Evolutionary conservation across 2,888 invertebrate genomes (phyloP).

Genomic region (Philereme vetulata): DNA sequence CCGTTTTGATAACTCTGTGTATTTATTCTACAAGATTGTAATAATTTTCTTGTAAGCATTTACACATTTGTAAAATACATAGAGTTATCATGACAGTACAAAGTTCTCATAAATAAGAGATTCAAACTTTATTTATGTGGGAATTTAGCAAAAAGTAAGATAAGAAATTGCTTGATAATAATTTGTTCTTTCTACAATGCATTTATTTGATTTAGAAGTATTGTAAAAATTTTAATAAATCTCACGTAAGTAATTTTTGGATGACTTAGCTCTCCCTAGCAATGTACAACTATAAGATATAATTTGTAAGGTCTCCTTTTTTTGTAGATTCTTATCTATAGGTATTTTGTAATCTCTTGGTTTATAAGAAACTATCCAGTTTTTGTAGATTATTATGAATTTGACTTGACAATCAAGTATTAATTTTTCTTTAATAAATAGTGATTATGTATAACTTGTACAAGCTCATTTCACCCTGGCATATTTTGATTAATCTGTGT

Average conservation of each 20-base stretch:
- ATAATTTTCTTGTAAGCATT: slow-evolving; percentile 26
- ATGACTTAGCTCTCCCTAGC: slow-evolving; percentile 75
- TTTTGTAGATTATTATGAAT: slow-evolving; percentile 65
- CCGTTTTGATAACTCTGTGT: slow-evolving; percentile 72
- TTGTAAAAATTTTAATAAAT: slow-evolving; percentile 45
- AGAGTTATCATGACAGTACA: slow-evolving; percentile 75
- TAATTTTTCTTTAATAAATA: slow-evolving; percentile 77
- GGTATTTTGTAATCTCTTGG: slow-evolving; percentile 81
- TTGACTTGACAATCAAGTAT: slow-evolving; percentile 74
- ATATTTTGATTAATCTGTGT: slow-evolving; percentile 11
- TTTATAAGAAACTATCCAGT: slow-evolving; percentile 68
- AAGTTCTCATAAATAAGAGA: slow-evolving; percentile 67
- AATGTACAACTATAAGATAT: slow-evolving; percentile 79
- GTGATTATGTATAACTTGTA: slow-evolving; percentile 58
- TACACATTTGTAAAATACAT: slow-evolving; percentile 39
- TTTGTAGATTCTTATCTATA: slow-evolving; percentile 78
- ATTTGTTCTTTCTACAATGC: slow-evolving; percentile 47
- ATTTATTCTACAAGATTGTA: slow-evolving; percentile 36
- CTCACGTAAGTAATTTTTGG: slow-evolving; percentile 75
- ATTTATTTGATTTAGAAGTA: slow-evolving; percentile 55
- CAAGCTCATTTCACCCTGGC: slow-evolving; percentile 48
- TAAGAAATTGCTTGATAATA: slow-evolving; percentile 44
- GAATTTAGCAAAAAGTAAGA: slow-evolving; percentile 52
- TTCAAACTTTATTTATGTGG: slow-evolving; percentile 73
- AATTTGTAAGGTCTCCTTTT: slow-evolving; percentile 75